These are phyloP conservation scores for Schizaphis graminum DNA, from an alignment of 2,888 invertebrate genomes.

Conservation along the genomic window DNA sequence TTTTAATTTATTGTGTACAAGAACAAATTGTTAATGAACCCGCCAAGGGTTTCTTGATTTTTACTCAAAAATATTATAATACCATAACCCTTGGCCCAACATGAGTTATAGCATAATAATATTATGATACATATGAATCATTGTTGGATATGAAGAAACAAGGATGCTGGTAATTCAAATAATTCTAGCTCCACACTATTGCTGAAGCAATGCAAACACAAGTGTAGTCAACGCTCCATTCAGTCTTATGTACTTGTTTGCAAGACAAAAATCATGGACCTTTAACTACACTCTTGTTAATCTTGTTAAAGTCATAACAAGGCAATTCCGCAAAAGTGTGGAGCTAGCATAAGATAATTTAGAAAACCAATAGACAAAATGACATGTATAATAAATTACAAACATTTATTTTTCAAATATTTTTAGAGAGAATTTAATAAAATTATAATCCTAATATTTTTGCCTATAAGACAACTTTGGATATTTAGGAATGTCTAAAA, in stretches of 20 bases:
- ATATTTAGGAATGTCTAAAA: slow-evolving; percentile 62
- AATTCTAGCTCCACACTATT: too few relatives aligned
- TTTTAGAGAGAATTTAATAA: slow-evolving; percentile 64
- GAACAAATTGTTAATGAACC: neutral
- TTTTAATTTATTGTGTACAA: neutral
- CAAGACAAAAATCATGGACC: too few relatives aligned
- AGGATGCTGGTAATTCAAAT: neutral
- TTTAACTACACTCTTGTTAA: too few relatives aligned
- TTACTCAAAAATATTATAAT: neutral
- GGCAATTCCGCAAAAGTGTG: too few relatives aligned
- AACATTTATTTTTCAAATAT: slow-evolving; percentile 65
- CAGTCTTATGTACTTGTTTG: too few relatives aligned
- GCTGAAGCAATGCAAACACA: too few relatives aligned
- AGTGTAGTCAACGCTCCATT: too few relatives aligned
- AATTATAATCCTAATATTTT: slow-evolving; percentile 64
- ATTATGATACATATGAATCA: neutral
- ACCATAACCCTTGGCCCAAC: neutral
- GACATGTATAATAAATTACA: slow-evolving; percentile 63
- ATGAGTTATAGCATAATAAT: too few relatives aligned
- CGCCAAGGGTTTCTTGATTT: neutral
- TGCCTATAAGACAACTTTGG: slow-evolving; percentile 63
- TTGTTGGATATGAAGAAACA: neutral
- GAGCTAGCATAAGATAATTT: neutral
- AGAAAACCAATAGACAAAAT: slow-evolving; percentile 55
- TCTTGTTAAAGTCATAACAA: too few relatives aligned